These are phyloP conservation scores for Drosophila greeni DNA, from an alignment of 2,888 invertebrate genomes.

Conservation along the genomic window DNA sequence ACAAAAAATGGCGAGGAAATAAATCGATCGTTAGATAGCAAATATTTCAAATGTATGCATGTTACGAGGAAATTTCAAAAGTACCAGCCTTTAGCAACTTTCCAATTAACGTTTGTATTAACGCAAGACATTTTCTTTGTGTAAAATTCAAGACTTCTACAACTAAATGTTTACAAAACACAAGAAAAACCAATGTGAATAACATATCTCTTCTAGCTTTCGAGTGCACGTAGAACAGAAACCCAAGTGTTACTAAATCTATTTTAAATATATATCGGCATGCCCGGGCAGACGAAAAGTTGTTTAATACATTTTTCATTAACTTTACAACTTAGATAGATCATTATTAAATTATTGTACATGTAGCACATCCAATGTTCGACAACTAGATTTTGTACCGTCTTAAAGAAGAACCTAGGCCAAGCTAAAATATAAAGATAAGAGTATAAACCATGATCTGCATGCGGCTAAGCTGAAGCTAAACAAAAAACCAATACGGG, in stretches of 20 bases:
- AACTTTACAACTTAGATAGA: slow-evolving; percentile 46
- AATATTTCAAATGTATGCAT: slow-evolving; percentile 44
- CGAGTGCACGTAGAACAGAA: slow-evolving; percentile 43
- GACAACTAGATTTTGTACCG: slow-evolving; percentile 43
- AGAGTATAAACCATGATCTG: slow-evolving; percentile 36
- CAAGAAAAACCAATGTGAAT: slow-evolving; percentile 20
- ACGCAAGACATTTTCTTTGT: slow-evolving; percentile 41
- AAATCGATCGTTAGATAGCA: slow-evolving; percentile 53
- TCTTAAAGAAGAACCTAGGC: slow-evolving; percentile 31
- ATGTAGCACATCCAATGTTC: slow-evolving; percentile 37
- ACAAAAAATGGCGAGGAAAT: slow-evolving; percentile 12
- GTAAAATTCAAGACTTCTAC: slow-evolving; percentile 47
- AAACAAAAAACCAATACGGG: slow-evolving; percentile 7
- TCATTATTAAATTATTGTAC: slow-evolving; percentile 46
- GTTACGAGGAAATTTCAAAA: slow-evolving; percentile 41
- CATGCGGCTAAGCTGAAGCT: slow-evolving; percentile 41
- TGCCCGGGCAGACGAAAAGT: slow-evolving; percentile 3
- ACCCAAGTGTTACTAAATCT: slow-evolving; percentile 40
- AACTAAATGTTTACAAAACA: slow-evolving; percentile 31
- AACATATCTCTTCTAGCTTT: slow-evolving; percentile 64
- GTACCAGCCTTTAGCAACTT: slow-evolving; percentile 52
- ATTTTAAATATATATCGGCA: slow-evolving; percentile 25
- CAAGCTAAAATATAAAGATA: slow-evolving; percentile 31
- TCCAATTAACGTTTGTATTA: slow-evolving; percentile 49
- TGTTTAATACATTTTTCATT: slow-evolving; percentile 19